These are phyloP conservation scores for Volucella inanis DNA, from an alignment of 2,888 invertebrate species.

Conservation along the genomic window DNA sequence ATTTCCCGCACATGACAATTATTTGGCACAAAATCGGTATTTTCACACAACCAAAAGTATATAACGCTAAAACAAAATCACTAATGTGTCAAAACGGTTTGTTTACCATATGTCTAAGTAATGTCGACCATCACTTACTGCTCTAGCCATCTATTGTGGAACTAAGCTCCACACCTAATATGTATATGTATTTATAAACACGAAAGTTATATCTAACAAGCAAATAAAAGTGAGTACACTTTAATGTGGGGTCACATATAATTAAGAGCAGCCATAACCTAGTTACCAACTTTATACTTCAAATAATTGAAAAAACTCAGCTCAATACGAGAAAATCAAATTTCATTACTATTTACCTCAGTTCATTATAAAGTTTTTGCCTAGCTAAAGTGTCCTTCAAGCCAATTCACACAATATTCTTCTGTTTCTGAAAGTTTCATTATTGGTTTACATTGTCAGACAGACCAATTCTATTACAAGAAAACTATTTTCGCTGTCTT, in stretches of 20 bases:
- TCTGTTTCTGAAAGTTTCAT: conserved; percentile 14
- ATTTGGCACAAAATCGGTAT: no score
- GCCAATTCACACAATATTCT: conserved; percentile 37
- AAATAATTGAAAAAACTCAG: conserved; percentile 12
- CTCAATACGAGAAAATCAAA: conserved; percentile 23
- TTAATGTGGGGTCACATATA: neutral
- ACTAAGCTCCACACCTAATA: no score
- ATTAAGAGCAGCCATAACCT: neutral
- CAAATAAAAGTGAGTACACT: no score
- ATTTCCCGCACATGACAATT: no score
- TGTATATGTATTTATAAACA: no score
- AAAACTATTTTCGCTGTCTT: conserved; percentile 14
- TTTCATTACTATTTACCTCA: conserved; percentile 32
- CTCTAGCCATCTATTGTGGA: no score
- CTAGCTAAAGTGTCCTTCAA: conserved; percentile 18
- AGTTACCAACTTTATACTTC: conserved; percentile 3
- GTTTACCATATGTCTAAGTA: no score
- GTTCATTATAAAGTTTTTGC: conserved; percentile 38
- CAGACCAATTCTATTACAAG: conserved; percentile 25
- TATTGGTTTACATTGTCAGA: conserved; percentile 31
- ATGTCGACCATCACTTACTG: no score
- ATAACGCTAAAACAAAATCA: no score
- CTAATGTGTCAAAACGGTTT: no score
- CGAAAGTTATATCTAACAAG: no score
- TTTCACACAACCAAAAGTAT: no score